Conservation (phyloP, 2,888 invertebrate species). For the Dicyrtomina minuta region DNA sequence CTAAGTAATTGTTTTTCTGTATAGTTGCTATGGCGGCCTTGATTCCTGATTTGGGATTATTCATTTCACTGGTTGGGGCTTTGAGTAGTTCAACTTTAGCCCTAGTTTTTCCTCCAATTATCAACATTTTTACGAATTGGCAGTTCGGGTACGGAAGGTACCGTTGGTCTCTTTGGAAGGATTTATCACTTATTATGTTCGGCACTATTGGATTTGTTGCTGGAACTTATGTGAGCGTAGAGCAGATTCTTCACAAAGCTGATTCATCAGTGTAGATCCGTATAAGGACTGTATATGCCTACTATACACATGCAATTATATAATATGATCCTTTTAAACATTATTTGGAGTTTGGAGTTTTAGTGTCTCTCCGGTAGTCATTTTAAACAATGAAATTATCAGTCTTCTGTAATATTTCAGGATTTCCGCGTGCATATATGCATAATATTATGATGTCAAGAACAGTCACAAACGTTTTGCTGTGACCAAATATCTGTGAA, state of each 20-base stretch:
- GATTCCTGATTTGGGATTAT: slow-evolving; percentile 80
- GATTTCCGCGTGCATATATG: neutral
- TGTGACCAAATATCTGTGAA: neutral
- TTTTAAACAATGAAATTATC: slow-evolving; percentile 2
- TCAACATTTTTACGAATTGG: slow-evolving; percentile 83
- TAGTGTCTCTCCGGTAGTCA: neutral
- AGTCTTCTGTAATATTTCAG: neutral
- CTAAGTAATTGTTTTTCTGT: no score
- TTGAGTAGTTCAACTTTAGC: slow-evolving; percentile 84
- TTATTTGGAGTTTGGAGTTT: neutral
- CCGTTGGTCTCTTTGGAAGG: slow-evolving; percentile 71
- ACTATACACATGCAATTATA: no score
- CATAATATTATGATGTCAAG: neutral
- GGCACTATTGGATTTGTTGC: slow-evolving; percentile 78
- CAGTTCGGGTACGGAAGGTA: slow-evolving; percentile 68
- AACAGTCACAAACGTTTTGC: neutral
- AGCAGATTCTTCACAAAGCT: slow-evolving; percentile 62
- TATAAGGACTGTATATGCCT: no score
- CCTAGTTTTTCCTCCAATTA: slow-evolving; percentile 81
- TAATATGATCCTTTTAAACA: neutral
- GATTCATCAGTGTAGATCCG: neutral
- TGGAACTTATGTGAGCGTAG: slow-evolving; percentile 77
- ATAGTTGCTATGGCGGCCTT: slow-evolving; percentile 73
- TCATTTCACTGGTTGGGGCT: slow-evolving; percentile 86
- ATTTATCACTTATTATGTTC: slow-evolving; percentile 71